Evolutionary conservation across 53 echinoderm and acorn worm genomes (phyloP).

Genomic region (Holothuria leucospilota): DNA sequence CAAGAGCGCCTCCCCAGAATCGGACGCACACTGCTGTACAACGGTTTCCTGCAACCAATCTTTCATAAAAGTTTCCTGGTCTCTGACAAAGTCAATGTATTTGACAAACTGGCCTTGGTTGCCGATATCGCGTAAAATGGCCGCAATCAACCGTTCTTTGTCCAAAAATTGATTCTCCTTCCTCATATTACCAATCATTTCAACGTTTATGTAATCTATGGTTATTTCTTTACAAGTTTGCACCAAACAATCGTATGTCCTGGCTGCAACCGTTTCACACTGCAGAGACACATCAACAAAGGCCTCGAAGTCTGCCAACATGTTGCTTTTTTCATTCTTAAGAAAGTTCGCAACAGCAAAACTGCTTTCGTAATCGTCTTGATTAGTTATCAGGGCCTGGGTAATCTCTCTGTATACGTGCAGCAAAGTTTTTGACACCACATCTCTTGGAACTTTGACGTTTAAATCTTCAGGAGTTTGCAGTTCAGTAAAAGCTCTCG

Average conservation of each 20-base stretch:
- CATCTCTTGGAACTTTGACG: background rate
- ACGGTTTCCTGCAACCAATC: constrained; percentile 11
- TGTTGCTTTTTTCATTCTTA: background rate
- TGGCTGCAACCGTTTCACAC: background rate
- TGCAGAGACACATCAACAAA: constrained; percentile 15
- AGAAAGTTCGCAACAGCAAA: background rate
- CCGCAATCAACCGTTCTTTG: constrained; percentile 25
- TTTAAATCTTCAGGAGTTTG: background rate
- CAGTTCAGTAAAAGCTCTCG: background rate
- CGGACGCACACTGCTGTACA: background rate
- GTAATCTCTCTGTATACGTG: background rate
- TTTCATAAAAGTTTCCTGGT: constrained; percentile 7
- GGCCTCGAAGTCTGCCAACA: constrained; percentile 6
- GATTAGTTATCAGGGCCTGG: background rate
- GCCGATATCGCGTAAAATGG: constrained; percentile 3
- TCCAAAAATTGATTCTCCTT: background rate
- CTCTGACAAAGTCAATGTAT: constrained; percentile 5
- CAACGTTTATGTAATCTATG: background rate
- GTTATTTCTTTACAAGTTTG: constrained; percentile 25
- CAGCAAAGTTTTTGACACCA: constrained; percentile 1
- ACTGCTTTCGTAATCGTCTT: background rate
- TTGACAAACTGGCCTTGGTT: background rate
- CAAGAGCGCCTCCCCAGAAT: background rate
- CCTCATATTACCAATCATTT: constrained; percentile 2
- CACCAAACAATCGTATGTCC: constrained; percentile 4